Conservation (phyloP, 2,888 invertebrate species). For the Lypha dubia region DNA sequence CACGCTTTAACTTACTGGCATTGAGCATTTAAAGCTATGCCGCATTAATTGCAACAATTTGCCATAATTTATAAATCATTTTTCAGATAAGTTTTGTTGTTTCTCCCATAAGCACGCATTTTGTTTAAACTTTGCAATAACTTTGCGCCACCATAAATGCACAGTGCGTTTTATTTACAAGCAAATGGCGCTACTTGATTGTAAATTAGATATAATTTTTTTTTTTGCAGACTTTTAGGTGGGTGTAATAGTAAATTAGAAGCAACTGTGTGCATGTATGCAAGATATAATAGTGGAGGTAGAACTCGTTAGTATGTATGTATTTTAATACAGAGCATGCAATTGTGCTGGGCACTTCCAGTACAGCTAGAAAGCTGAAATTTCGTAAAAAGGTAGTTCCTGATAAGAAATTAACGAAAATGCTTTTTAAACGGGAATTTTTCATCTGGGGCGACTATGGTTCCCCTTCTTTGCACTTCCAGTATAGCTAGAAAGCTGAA, state of each 20-base stretch:
- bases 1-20: conserved; percentile 31
- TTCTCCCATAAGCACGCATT: conserved; percentile 28
- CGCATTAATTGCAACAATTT: conserved; percentile 66
- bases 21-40: conserved; percentile 40
- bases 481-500: no score
- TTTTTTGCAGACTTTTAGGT: conserved; percentile 10
- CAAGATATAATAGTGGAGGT: conserved; percentile 19
- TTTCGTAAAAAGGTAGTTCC: no score
- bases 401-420: no score
- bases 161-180: conserved; percentile 25
- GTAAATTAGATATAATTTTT: conserved; percentile 16
- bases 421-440: no score
- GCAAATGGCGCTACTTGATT: conserved; percentile 50
- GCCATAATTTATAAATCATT: conserved; percentile 63
- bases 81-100: conserved; percentile 46
- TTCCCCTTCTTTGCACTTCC: no score
- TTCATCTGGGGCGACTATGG: no score
- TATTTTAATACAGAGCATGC: no score
- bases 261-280: not conserved
- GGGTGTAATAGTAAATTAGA: conserved; percentile 26
- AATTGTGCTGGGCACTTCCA: no score
- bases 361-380: no score
- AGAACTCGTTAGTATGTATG: not conserved
- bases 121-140: conserved; percentile 23
- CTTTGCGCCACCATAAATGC: conserved; percentile 36